Evolutionary conservation across 2,888 invertebrate genomes (phyloP).

Genomic region (Phorcus lineatus): DNA sequence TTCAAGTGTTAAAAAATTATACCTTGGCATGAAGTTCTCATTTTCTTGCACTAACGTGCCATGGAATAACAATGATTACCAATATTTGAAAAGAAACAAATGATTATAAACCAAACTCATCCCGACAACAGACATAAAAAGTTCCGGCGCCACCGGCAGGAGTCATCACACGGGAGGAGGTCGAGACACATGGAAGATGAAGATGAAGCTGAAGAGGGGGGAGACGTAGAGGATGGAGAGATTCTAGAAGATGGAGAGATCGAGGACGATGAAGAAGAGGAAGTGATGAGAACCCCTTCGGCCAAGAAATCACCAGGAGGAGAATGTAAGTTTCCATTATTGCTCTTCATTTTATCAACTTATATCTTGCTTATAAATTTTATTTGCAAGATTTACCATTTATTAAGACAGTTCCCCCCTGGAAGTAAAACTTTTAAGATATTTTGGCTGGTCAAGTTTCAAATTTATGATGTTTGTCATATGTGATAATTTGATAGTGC

Average conservation of each 20-base stretch:
- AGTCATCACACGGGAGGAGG: background rate
- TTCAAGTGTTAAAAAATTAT: no score
- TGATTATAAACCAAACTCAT: background rate
- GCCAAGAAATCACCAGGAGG: background rate
- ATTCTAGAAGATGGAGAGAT: slow-evolving; percentile 69
- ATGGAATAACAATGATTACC: background rate
- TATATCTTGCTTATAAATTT: no score
- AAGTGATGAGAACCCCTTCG: background rate
- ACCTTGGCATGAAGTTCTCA: no score
- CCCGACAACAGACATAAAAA: slow-evolving; percentile 14
- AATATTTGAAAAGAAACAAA: background rate
- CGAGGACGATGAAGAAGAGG: slow-evolving; percentile 54
- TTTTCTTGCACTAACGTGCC: background rate
- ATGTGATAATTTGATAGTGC: no score
- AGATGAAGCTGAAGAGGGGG: slow-evolving; percentile 33
- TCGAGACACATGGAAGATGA: background rate
- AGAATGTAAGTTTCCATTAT: background rate
- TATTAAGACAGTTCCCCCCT: no score
- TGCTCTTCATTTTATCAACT: background rate
- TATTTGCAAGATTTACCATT: no score
- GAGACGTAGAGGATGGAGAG: slow-evolving; percentile 64
- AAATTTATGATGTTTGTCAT: no score
- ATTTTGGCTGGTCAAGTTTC: no score
- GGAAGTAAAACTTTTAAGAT: no score
- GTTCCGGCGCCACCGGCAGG: slow-evolving; percentile 21